Percentiles rank a stretch among this genome's conserved stretches.
Conservation (phyloP, 2,113 vertebrate species). For the Circaetus gallicus region DNA sequence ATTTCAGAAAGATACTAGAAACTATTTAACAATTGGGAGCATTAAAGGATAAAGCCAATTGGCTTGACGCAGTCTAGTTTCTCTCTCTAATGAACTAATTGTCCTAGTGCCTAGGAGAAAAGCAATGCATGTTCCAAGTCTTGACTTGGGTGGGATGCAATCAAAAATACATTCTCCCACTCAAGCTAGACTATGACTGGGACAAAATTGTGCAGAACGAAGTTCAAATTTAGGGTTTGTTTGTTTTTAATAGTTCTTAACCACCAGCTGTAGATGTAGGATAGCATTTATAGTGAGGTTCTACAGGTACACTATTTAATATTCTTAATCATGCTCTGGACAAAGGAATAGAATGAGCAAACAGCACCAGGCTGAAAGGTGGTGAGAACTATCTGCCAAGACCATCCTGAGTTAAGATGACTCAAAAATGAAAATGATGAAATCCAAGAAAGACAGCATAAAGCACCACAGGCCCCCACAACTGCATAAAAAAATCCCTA, state of each 20-base stretch:
- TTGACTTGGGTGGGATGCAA: background rate
- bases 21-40: background rate
- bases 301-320: background rate
- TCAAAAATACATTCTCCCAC: background rate
- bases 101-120: background rate
- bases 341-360: background rate
- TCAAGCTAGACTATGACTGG: background rate
- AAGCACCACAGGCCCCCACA: background rate
- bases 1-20: background rate
- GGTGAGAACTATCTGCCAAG: background rate
- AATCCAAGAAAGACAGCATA: background rate
- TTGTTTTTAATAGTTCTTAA: background rate
- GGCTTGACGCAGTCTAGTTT: background rate
- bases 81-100: background rate
- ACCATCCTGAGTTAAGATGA: background rate
- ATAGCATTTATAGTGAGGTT: background rate
- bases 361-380: background rate
- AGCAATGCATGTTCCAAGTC: accelerated
- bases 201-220: background rate
- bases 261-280: background rate
- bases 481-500: background rate
- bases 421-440: background rate
- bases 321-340: background rate
- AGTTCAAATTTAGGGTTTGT: background rate
- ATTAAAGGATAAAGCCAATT: background rate